Conservation (phyloP, 2,113 vertebrate species). For the Rhineura floridana region DNA sequence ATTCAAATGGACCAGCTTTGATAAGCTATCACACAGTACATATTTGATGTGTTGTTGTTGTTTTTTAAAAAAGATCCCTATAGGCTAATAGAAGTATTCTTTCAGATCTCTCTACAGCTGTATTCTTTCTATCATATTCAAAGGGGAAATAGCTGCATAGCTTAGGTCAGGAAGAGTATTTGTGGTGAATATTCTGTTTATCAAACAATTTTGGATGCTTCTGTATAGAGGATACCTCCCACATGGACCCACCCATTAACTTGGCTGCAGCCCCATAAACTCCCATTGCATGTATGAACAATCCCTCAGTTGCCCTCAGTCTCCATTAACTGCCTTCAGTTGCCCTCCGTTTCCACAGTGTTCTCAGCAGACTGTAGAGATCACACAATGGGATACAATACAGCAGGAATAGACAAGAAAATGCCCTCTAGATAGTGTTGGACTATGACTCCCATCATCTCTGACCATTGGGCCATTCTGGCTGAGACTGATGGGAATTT, state of each 20-base stretch:
- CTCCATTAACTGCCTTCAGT: not conserved
- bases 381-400: not conserved
- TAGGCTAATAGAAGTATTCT: not conserved
- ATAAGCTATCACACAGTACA: conserved; percentile 1
- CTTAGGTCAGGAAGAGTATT: not conserved
- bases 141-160: not conserved
- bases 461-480: no score
- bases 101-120: not conserved
- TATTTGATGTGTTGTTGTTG: conserved; percentile 18
- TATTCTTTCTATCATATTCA: not conserved
- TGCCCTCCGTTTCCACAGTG: not conserved
- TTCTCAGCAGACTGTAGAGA: not conserved
- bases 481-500: no score
- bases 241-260: not conserved
- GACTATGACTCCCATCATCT: no score
- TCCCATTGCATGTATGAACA: not conserved
- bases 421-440: no score
- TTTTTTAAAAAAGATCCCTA: conserved; percentile 4
- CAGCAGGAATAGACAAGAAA: no score
- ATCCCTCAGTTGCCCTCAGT: not conserved
- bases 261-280: not conserved
- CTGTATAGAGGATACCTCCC: not conserved
- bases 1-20: conserved; percentile 5
- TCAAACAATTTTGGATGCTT: not conserved
- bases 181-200: not conserved